phyloP scores from a whole-genome alignment of 2,113 vertebrate genomes.

The Corydoras sp. region DNA sequence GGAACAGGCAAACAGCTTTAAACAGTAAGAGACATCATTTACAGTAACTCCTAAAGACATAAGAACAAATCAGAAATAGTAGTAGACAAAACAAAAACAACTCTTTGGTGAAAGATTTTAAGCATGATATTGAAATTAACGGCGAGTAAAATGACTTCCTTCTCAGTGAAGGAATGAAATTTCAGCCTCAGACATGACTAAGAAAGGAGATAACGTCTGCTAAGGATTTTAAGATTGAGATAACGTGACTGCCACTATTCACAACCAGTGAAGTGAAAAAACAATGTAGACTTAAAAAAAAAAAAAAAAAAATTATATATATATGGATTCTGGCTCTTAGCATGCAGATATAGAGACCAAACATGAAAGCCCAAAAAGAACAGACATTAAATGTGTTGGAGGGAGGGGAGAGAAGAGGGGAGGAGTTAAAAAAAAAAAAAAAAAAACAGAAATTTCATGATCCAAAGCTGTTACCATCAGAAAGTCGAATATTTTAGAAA shows the following conservation, averaged over 20 bases:
- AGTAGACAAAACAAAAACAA: slow-evolving; percentile 37
- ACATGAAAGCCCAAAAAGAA: not conserved
- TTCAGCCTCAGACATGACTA: not conserved
- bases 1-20: not conserved
- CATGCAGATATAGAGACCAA: not conserved
- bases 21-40: slow-evolving; percentile 31
- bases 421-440: no score
- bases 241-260: not conserved
- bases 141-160: not conserved
- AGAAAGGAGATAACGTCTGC: not conserved
- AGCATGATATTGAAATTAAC: not conserved
- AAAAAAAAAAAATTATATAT: not conserved
- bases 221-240: not conserved
- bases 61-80: slow-evolving; percentile 13
- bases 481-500: no score
- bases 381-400: no score
- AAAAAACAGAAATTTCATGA: no score
- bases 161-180: not conserved
- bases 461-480: no score
- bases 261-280: no score
- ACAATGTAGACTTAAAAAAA: not conserved
- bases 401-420: no score
- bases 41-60: slow-evolving; percentile 38
- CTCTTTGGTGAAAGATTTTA: slow-evolving; percentile 56
- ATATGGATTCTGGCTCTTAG: no score